Evolutionary conservation across 2,888 invertebrate species (phyloP).

Genomic region (Oxytorus armatus): DNA sequence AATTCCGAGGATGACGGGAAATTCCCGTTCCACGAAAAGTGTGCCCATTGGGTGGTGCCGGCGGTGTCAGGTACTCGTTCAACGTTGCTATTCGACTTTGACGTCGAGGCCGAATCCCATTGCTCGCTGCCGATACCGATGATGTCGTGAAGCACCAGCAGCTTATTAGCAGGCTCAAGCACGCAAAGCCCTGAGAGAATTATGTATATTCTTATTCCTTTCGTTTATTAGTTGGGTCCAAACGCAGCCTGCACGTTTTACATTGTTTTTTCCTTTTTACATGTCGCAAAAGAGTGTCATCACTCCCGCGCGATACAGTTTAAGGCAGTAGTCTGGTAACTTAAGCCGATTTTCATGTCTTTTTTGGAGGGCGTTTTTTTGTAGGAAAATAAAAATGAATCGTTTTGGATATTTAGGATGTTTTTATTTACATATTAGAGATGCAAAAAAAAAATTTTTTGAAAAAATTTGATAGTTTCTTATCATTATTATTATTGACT

Average conservation of each 20-base stretch:
- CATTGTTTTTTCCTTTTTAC: neutral
- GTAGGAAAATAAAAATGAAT: too few relatives aligned
- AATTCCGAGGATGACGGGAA: constrained; percentile 61
- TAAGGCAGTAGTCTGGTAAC: too few relatives aligned
- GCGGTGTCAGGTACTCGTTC: constrained; percentile 79
- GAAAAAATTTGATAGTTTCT: too few relatives aligned
- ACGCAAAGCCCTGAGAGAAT: constrained; percentile 67
- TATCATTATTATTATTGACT: too few relatives aligned
- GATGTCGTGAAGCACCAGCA: constrained; percentile 56
- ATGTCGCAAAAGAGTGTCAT: neutral
- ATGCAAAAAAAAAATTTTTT: too few relatives aligned
- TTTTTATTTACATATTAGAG: too few relatives aligned
- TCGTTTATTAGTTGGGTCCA: neutral
- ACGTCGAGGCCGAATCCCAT: constrained; percentile 72
- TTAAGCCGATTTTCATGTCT: too few relatives aligned
- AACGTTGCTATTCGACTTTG: constrained; percentile 73
- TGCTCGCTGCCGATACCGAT: constrained; percentile 66
- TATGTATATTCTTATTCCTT: neutral
- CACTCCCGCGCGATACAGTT: too few relatives aligned
- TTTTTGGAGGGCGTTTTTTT: too few relatives aligned
- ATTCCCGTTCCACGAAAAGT: constrained; percentile 50
- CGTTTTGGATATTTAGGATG: too few relatives aligned
- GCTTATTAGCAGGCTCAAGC: constrained; percentile 68
- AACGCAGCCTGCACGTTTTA: neutral
- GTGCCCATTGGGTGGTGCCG: constrained; percentile 70